Percentiles rank a stretch among this genome's conserved stretches.
Conservation (phyloP, 2,797 vertebrate genomes). For the Chromobotia macracanthus region DNA sequence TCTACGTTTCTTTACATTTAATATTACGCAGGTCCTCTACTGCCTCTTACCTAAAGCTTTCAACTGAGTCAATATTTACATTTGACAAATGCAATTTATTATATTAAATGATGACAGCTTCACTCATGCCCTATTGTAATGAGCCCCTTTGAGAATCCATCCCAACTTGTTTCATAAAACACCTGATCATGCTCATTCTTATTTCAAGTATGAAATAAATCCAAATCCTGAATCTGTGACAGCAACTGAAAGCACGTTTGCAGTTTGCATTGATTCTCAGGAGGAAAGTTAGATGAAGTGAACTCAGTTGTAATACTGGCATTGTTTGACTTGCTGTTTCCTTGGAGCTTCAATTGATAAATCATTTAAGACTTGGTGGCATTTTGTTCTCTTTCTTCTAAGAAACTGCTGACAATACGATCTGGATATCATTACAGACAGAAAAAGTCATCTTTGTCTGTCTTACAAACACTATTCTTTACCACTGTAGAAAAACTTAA, state of each 20-base stretch:
- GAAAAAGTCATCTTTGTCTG: too few relatives aligned
- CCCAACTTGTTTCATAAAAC: conserved; percentile 63
- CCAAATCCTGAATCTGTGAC: conserved; percentile 21
- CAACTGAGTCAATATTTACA: conserved; percentile 38
- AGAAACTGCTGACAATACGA: conserved; percentile 51
- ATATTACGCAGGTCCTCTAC: conserved; percentile 38
- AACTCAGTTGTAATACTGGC: background rate
- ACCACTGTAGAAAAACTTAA: too few relatives aligned
- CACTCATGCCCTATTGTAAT: conserved; percentile 71
- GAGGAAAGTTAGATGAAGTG: conserved; percentile 1
- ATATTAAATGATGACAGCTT: conserved; percentile 63
- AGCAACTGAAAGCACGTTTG: background rate
- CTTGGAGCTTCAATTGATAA: conserved; percentile 58
- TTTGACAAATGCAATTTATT: conserved; percentile 2
- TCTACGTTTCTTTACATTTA: conserved; percentile 23
- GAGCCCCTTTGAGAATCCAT: conserved; percentile 73
- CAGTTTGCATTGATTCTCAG: conserved; percentile 8
- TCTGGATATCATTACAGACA: background rate
- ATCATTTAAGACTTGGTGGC: conserved; percentile 52
- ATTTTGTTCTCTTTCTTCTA: conserved; percentile 48
- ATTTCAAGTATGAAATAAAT: conserved; percentile 62
- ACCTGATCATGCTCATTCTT: conserved; percentile 66
- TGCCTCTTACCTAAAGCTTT: conserved; percentile 40
- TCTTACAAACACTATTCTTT: too few relatives aligned
- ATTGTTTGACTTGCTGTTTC: conserved; percentile 50